phyloP scores from a whole-genome alignment of 2,113 vertebrate genomes.

The Columba janthina region DNA sequence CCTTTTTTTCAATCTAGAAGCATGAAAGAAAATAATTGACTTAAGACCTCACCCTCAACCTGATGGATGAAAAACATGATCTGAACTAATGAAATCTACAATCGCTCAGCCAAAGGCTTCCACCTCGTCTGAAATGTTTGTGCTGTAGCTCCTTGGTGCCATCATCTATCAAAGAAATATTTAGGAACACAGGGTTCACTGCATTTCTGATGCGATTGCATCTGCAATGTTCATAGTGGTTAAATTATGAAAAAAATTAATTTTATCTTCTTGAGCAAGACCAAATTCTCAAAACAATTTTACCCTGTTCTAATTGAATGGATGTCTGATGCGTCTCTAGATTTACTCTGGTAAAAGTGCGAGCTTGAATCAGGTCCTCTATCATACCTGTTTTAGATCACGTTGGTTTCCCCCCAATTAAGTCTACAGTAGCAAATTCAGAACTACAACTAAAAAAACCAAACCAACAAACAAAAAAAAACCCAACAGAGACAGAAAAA shows the following conservation, averaged over 20 bases:
- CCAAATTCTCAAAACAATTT: not conserved
- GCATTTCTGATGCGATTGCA: not conserved
- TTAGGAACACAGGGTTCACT: not conserved
- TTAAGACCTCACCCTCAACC: not conserved
- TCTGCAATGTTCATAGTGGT: not conserved
- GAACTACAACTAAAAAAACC: not conserved
- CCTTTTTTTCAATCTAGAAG: not conserved
- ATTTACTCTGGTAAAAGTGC: not conserved
- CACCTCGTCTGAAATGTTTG: not conserved
- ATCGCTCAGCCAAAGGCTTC: not conserved
- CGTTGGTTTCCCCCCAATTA: rapidly evolving
- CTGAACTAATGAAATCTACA: not conserved
- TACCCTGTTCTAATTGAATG: not conserved
- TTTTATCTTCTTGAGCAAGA: not conserved
- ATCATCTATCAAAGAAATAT: not conserved
- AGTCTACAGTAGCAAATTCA: not conserved
- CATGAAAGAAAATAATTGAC: not conserved
- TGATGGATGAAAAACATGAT: not conserved
- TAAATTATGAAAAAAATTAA: rapidly evolving
- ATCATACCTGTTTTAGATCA: not conserved
- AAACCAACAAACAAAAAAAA: too few species aligned
- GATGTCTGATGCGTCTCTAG: not conserved
- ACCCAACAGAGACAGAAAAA: not conserved
- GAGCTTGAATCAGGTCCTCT: not conserved
- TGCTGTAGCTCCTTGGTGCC: not conserved